Evolutionary conservation across 1,140 invertebrate species (phyloP).

Genomic region (Eubasilissa regina): DNA sequence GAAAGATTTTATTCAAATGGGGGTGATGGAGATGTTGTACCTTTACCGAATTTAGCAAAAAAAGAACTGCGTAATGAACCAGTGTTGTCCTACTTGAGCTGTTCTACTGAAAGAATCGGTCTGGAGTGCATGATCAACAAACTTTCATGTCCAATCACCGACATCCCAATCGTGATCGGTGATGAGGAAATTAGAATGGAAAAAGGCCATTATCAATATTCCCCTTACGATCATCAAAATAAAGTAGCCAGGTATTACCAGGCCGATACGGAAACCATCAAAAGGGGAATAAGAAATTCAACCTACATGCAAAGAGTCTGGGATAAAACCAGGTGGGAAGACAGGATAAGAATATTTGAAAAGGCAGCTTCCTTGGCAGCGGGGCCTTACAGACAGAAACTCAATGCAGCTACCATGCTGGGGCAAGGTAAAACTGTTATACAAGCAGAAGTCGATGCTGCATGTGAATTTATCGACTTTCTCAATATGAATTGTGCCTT

Average conservation of each 20-base stretch:
- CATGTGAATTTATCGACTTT: constrained; percentile 46
- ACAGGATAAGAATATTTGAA: constrained; percentile 84
- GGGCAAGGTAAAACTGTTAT: constrained; percentile 93
- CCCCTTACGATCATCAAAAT: constrained; percentile 87
- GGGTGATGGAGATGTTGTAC: constrained; percentile 8
- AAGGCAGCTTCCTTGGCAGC: constrained; percentile 90
- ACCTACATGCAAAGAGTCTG: constrained; percentile 83
- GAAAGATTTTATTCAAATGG: neutral
- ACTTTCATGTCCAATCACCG: constrained; percentile 76
- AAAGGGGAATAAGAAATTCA: constrained; percentile 85
- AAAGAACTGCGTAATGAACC: constrained; percentile 77
- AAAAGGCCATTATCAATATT: constrained; percentile 76
- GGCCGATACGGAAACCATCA: constrained; percentile 82
- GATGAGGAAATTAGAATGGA: constrained; percentile 85
- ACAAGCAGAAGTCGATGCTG: constrained; percentile 95
- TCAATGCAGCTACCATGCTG: constrained; percentile 95
- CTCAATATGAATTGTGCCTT: constrained; percentile 84
- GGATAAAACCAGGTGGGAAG: constrained; percentile 82
- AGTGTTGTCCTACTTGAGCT: constrained; percentile 81
- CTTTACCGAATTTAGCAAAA: neutral
- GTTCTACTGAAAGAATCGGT: constrained; percentile 81
- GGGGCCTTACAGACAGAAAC: constrained; percentile 84
- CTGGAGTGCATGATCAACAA: constrained; percentile 78
- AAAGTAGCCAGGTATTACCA: constrained; percentile 91
- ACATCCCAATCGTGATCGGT: constrained; percentile 92